Evolutionary conservation across 2,888 invertebrate species (phyloP), one percentile per base, ranked within the genome.

Genomic region (Magallana nippona): DNA sequence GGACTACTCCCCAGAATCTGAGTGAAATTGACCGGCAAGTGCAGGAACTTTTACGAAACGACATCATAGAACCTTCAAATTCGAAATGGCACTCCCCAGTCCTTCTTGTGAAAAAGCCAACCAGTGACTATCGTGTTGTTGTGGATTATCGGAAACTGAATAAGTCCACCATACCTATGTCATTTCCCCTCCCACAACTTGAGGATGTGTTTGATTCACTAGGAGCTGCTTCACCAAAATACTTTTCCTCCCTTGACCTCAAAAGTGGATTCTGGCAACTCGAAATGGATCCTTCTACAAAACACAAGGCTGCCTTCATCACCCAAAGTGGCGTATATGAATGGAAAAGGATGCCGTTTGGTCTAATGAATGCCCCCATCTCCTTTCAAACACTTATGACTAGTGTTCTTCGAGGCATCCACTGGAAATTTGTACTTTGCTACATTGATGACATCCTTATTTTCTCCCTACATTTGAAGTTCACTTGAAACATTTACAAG

Each of bases 371-470:
- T 83, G 84, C 86, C 1, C 85, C 87, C 2, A 85, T 85, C 79
- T 55, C 82, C 17, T 89, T 89, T 81, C 86, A 87, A 78, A 71
- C 81, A 0, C 57, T 88, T 1, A 88, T 88, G 84, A 55, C 83
- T 10, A 60, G 79, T 13, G 84, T 88, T 11, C 79, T 89, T 13
- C 19, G 85, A n/a, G 82, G 82, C 13, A 44, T 89, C 22, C 84
- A 87, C 22, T 89, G 87, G 86, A 87, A 89, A 83, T 86, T 80
- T 78, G 84, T 84, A 0, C 57, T 89, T 11, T 84, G 86, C 22
- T 90, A 90, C 71, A 81, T 88, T 13, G 90, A 90, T 83, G 89
- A 89, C 79, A 86, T 89, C 11, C 63, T 88, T 10, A 81, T 88
- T n/a, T 88, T 87, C 71, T 84, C 82, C 55, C 71, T 79, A 13